phyloP scores from a whole-genome alignment of 2,113 vertebrate species.

The Seriola dumerili region DNA sequence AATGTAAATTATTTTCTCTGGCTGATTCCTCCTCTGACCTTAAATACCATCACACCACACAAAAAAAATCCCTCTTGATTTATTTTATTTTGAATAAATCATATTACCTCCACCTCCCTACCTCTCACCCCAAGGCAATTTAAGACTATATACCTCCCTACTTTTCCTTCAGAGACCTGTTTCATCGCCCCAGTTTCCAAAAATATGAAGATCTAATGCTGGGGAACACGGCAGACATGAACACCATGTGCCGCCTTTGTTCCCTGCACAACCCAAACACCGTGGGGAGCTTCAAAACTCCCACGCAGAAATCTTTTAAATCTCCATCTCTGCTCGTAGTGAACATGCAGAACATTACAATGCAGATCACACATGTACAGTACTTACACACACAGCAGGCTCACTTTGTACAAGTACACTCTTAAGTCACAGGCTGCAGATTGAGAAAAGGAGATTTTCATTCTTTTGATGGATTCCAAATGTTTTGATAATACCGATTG shows the following conservation, averaged over 20 bases:
- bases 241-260: slow-evolving; percentile 18
- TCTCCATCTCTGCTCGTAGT: slow-evolving; percentile 31
- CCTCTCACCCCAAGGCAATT: not conserved
- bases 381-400: not conserved
- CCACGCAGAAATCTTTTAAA: slow-evolving; percentile 60
- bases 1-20: not conserved
- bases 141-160: not conserved
- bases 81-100: not conserved
- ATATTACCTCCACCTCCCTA: not conserved
- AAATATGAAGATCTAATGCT: slow-evolving; percentile 31
- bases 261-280: slow-evolving; percentile 51
- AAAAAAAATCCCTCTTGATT: not conserved
- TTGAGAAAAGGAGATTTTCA: not conserved
- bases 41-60: not conserved
- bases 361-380: slow-evolving; percentile 36
- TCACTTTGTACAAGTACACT: not conserved
- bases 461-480: slow-evolving; percentile 4
- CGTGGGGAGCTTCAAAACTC: slow-evolving; percentile 49
- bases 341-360: slow-evolving; percentile 30
- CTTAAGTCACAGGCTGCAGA: not conserved
- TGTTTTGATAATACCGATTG: slow-evolving; percentile 2
- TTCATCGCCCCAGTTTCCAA: slow-evolving; percentile 51
- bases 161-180: slow-evolving; percentile 12
- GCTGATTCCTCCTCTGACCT: not conserved
- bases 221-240: slow-evolving; percentile 29